Percentiles rank a stretch among this genome's conserved stretches.
These are phyloP conservation scores for Coptodon bakossiorum DNA, from an alignment of 2,113 vertebrate species.

Conservation along the genomic window DNA sequence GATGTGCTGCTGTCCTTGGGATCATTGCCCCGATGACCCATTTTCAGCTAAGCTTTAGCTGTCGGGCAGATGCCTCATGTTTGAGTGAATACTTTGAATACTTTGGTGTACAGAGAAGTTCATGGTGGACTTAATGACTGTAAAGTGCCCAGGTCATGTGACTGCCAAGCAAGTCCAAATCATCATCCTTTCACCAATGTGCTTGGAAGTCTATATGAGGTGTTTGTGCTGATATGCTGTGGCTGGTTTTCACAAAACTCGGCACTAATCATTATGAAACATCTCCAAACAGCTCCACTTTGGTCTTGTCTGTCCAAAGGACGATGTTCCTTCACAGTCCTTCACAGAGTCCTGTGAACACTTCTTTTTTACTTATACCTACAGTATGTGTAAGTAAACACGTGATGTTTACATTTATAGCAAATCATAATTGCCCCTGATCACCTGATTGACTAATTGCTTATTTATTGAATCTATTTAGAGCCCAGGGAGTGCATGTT, in stretches of 20 bases:
- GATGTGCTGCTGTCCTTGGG: neutral
- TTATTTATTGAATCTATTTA: neutral
- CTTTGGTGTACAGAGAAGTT: neutral
- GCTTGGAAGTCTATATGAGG: neutral
- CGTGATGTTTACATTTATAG: neutral
- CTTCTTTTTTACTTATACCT: neutral
- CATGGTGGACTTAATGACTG: neutral
- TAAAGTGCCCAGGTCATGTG: neutral
- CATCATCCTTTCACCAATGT: neutral
- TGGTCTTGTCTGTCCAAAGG: neutral
- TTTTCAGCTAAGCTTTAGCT: neutral
- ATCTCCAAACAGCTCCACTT: neutral
- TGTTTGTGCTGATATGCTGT: neutral
- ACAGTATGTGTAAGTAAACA: neutral
- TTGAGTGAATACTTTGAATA: neutral
- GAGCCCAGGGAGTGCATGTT: neutral
- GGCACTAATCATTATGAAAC: neutral
- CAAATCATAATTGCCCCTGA: neutral
- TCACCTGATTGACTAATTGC: neutral
- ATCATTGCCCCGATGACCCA: neutral
- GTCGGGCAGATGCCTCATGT: neutral
- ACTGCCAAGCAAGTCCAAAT: neutral
- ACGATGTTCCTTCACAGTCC: neutral
- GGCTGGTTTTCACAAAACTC: neutral
- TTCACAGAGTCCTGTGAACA: neutral